Percentiles rank a stretch among this genome's conserved stretches.
Evolutionary conservation across 2,113 vertebrate genomes (phyloP).

Genomic region (Rhinogobius similis): DNA sequence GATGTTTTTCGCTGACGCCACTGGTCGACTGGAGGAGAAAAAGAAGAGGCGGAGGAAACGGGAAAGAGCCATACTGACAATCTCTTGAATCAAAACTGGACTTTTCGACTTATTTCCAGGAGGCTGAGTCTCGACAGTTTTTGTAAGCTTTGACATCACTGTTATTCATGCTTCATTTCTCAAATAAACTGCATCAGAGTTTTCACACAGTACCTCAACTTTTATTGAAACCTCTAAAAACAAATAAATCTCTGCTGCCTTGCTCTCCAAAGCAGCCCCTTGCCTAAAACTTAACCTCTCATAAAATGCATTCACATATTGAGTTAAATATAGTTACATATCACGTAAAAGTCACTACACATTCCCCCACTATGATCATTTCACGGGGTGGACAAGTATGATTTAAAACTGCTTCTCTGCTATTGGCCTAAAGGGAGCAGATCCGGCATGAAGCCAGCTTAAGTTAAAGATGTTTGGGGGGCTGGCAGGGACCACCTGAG

Average conservation of each 20-base stretch:
- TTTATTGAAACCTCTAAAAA: conserved; percentile 36
- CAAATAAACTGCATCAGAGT: conserved; percentile 51
- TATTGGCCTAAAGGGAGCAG: conserved; percentile 37
- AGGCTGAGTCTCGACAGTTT: conserved; percentile 18
- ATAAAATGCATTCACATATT: conserved; percentile 16
- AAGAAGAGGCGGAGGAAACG: conserved; percentile 88
- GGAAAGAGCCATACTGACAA: conserved; percentile 85
- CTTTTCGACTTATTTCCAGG: neutral
- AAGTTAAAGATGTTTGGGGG: conserved; percentile 8
- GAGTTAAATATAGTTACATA: conserved; percentile 18
- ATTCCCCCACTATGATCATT: conserved; percentile 13
- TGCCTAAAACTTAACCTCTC: conserved; percentile 8
- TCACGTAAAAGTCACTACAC: conserved; percentile 10
- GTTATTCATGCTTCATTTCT: conserved; percentile 42
- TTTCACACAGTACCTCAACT: conserved; percentile 30
- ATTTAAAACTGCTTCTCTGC: conserved; percentile 48
- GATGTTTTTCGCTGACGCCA: conserved; percentile 92
- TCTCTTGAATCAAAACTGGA: conserved; percentile 71
- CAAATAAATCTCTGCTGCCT: conserved; percentile 31
- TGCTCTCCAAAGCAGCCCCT: conserved; percentile 23
- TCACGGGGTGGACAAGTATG: conserved; percentile 36
- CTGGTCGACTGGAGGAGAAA: conserved; percentile 85
- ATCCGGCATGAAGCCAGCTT: conserved; percentile 24
- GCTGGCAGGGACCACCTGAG: conserved; percentile 28
- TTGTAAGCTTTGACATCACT: conserved; percentile 21